Percentiles rank a stretch among this genome's conserved stretches.
These are phyloP conservation scores for Drosophila suzukii DNA, from an alignment of 1,140 invertebrate species.

Conservation along the genomic window DNA sequence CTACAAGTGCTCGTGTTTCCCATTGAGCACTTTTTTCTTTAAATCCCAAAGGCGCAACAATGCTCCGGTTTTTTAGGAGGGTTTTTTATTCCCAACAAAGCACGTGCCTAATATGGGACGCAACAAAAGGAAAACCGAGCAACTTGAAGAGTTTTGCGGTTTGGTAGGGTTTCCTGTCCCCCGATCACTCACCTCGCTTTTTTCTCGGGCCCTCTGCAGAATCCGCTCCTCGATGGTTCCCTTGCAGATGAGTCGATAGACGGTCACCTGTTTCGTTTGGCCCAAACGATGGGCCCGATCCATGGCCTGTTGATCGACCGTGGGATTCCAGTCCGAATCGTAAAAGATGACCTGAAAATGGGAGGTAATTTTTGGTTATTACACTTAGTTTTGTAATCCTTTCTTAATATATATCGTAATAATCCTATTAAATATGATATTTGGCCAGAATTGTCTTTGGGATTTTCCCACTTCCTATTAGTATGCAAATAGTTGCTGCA, in stretches of 20 bases:
- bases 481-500: slow-evolving; percentile 56
- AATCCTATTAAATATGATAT: neutral
- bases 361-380: neutral
- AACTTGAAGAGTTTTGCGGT: slow-evolving; percentile 68
- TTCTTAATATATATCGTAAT: neutral
- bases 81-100: slow-evolving; percentile 49
- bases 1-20: slow-evolving; percentile 78
- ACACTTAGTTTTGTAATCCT: neutral
- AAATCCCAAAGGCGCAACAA: slow-evolving; percentile 67
- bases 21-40: slow-evolving; percentile 40
- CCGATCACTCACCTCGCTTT: slow-evolving; percentile 90
- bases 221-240: slow-evolving; percentile 96
- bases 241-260: slow-evolving; percentile 95
- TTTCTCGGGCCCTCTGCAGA: slow-evolving; percentile 94
- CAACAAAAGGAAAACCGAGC: slow-evolving; percentile 63
- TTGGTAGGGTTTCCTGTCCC: slow-evolving; percentile 58
- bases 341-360: slow-evolving; percentile 97
- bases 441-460: neutral
- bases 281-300: slow-evolving; percentile 95
- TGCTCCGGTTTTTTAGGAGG: slow-evolving; percentile 38
- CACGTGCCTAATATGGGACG: slow-evolving; percentile 81
- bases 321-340: slow-evolving; percentile 99
- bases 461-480: slow-evolving; percentile 5
- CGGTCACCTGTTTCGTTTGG: slow-evolving; percentile 96
- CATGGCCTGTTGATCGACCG: slow-evolving; percentile 97